These are phyloP conservation scores for Charaxes varanes DNA, from an alignment of 1,140 invertebrate genomes.

Conservation along the genomic window DNA sequence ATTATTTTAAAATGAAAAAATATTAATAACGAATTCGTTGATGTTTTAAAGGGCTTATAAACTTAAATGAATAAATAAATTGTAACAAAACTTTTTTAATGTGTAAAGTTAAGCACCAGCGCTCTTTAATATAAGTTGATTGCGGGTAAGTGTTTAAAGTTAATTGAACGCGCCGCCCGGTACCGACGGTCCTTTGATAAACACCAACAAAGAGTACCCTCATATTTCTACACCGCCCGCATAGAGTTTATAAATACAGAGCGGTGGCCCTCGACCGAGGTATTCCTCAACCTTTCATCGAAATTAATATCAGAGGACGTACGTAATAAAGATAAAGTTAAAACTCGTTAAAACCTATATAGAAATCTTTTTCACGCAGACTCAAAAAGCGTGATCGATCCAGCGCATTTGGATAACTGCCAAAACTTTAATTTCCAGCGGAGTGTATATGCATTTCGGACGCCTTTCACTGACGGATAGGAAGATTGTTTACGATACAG, in stretches of 20 bases:
- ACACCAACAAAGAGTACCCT: no score
- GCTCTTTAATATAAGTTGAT: no score
- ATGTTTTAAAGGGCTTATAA: no score
- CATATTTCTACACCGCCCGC: slow-evolving; percentile 2
- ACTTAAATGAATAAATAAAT: no score
- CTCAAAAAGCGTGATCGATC: slow-evolving; percentile 56
- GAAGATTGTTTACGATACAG: slow-evolving; percentile 43
- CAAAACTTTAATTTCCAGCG: slow-evolving; percentile 47
- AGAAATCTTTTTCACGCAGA: slow-evolving; percentile 48
- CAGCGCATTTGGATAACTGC: slow-evolving; percentile 55
- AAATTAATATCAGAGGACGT: background rate
- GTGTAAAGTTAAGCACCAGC: no score
- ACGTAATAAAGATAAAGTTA: slow-evolving; percentile 6
- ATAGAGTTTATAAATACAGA: background rate
- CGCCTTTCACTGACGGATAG: slow-evolving; percentile 30
- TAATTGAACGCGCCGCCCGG: no score
- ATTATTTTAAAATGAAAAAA: no score
- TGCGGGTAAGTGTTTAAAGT: no score
- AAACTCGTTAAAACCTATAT: slow-evolving; percentile 32
- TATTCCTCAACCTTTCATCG: background rate
- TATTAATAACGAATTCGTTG: no score
- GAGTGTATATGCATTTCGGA: slow-evolving; percentile 32
- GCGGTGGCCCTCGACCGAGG: background rate
- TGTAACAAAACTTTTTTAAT: no score
- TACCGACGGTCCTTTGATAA: no score